Conservation (phyloP, 2,888 invertebrate species). For the Notocelia uddmanniana region DNA sequence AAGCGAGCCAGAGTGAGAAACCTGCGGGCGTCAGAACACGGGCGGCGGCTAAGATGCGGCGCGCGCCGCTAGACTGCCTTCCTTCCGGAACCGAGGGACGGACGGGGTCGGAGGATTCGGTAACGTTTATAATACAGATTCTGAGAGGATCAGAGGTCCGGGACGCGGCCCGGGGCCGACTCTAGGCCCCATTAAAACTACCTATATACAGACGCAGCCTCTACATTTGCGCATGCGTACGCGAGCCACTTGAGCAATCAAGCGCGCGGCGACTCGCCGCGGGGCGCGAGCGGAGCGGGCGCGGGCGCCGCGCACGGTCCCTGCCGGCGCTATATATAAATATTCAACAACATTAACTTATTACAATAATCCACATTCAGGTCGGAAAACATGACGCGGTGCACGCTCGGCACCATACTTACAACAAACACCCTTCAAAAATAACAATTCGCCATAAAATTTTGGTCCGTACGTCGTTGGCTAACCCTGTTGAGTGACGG, state of each 20-base stretch:
- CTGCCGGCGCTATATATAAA: slow-evolving; percentile 62
- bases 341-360: slow-evolving; percentile 65
- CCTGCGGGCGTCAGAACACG: slow-evolving; percentile 52
- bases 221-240: slow-evolving; percentile 72
- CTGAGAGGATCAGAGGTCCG: slow-evolving; percentile 58
- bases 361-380: slow-evolving; percentile 53
- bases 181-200: slow-evolving; percentile 70
- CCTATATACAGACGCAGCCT: slow-evolving; percentile 79
- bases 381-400: slow-evolving; percentile 54
- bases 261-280: slow-evolving; percentile 59
- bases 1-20: slow-evolving; percentile 66
- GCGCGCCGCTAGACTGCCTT: slow-evolving; percentile 47
- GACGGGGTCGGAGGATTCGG: slow-evolving; percentile 58
- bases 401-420: slow-evolving; percentile 65
- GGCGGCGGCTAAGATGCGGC: slow-evolving; percentile 49
- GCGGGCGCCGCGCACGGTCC: slow-evolving; percentile 51
- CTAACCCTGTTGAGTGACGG: slow-evolving; percentile 73
- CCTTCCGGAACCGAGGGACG: slow-evolving; percentile 56
- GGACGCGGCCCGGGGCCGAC: slow-evolving; percentile 54
- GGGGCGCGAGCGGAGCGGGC: slow-evolving; percentile 40
- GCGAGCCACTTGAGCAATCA: slow-evolving; percentile 79
- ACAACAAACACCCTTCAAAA: slow-evolving; percentile 64
- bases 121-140: slow-evolving; percentile 57
- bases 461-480: slow-evolving; percentile 76
- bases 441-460: slow-evolving; percentile 63